A percentile compares a stretch with the other conserved stretches of the same genome.
Conservation (phyloP, 2,113 vertebrate species). For the Bubalus kerabau region DNA sequence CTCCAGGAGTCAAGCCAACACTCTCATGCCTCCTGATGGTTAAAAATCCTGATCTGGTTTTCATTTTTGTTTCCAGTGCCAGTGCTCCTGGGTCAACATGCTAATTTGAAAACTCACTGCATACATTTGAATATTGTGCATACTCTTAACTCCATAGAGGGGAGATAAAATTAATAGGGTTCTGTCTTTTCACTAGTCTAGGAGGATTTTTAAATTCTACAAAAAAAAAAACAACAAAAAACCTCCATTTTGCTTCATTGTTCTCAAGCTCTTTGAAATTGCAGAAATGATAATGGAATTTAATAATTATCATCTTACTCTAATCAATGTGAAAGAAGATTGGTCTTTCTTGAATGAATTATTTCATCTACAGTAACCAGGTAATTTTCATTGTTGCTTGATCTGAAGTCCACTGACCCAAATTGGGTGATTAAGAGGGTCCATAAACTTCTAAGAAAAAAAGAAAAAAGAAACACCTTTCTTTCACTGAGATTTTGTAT, state of each 20-base stretch:
- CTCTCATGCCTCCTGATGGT: neutral
- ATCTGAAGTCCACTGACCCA: neutral
- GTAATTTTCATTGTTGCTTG: neutral
- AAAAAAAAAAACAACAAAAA: neutral
- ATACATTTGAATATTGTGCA: constrained; percentile 37
- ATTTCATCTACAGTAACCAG: neutral
- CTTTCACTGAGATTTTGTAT: neutral
- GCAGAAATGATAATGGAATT: neutral
- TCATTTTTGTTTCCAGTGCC: constrained; percentile 49
- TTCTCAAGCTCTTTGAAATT: constrained; percentile 1
- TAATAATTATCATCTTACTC: neutral
- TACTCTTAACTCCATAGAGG: constrained; percentile 18
- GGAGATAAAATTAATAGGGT: constrained; percentile 37
- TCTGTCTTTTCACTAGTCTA: neutral
- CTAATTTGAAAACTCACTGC: constrained; percentile 40
- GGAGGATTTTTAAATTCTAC: constrained; percentile 15
- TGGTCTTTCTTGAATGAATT: neutral
- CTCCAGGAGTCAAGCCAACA: neutral
- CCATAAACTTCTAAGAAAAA: neutral
- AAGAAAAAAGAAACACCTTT: neutral
- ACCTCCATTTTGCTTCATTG: neutral
- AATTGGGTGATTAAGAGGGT: neutral
- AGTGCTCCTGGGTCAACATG: constrained; percentile 38
- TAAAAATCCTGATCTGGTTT: neutral
- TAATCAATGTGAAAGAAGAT: neutral